Base-by-base conservation (phyloP, 2,113 vertebrate genomes). In the Colius striatus region DNA sequence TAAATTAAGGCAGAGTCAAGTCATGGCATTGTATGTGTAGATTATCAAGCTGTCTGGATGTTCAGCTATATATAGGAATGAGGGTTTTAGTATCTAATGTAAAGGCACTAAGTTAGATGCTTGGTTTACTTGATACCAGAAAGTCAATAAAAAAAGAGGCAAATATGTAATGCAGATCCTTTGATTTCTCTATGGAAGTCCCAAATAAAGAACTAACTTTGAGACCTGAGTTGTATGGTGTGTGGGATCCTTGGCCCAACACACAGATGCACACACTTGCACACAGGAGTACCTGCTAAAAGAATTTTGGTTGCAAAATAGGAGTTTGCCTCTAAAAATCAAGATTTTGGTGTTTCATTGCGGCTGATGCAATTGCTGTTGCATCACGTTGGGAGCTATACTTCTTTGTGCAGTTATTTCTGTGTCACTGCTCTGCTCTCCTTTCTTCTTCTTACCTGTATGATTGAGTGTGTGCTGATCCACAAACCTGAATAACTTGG, bases 21-120 rank as follows among this genome's bases (percentile, higher is more conserved):
- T 47, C 53, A 67, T 29, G 13, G 25, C 13, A 83, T 19, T 0
- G 0, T n/a, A 72, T 3, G 11, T 26, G 11, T 30, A 63, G 26
- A 26, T 68, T 18, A n/a, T 22, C 38, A 6, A 61, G 11, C 45
- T 76, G 10, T n/a, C 55, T 29, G 11, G 3, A 13, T 6, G 13
- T 62, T 83, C 51, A 55, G 34, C 58, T 60, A 27, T 19, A 13
- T 17, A 27, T 5, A 53, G 50, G 45, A 89, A 91, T 36, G 30
- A 58, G 11, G 10, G 16, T 2, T 45, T 83, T 51, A 84, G 8
- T 45, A 76, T 34, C 30, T 50, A n/a, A 45, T 10, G 12, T n/a
- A 76, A 76, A 29, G n/a, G 30, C 47, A 84, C 22, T 84, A 58
- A 77, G 70, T 63, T 43, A 65, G 27, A 77, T 47, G 13, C 14